phyloP scores from a whole-genome alignment of 2,888 invertebrate species.

The Dicyrtoma fusca region DNA sequence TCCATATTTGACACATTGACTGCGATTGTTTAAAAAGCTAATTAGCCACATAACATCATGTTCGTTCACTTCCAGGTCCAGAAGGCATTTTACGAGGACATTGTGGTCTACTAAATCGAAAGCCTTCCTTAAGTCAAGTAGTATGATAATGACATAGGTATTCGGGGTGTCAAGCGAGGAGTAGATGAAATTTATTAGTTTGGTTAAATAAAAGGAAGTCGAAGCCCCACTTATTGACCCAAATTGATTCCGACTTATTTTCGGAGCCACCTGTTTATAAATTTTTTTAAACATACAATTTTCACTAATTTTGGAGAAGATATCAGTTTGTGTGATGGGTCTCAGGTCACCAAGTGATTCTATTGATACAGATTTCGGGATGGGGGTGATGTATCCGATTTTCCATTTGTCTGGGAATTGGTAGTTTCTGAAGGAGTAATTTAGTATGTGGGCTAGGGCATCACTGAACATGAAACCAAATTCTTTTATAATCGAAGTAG shows the following conservation, averaged over 20 bases:
- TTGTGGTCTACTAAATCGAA: conserved; percentile 9
- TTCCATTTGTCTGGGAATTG: not conserved
- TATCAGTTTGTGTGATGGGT: conserved; percentile 11
- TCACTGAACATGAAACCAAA: not conserved
- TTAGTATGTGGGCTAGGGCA: not conserved
- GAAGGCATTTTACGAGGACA: not conserved
- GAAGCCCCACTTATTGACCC: not conserved
- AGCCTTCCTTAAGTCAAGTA: not conserved
- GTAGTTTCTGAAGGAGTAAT: not conserved
- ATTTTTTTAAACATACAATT: not conserved
- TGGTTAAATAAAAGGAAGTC: not conserved
- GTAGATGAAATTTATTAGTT: not conserved
- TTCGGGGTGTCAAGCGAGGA: not conserved
- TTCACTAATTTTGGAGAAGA: not conserved
- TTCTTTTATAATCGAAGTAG: not conserved
- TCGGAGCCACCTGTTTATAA: not conserved
- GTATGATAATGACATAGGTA: not conserved
- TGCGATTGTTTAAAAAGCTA: not conserved
- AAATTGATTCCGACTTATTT: not conserved
- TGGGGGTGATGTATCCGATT: not conserved
- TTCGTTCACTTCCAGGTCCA: not conserved
- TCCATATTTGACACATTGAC: not conserved
- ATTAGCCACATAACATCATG: not conserved
- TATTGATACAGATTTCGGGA: not conserved
- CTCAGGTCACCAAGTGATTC: not conserved